These are phyloP conservation scores for Drosophila siamana DNA, from an alignment of 2,888 invertebrate genomes.

Conservation along the genomic window DNA sequence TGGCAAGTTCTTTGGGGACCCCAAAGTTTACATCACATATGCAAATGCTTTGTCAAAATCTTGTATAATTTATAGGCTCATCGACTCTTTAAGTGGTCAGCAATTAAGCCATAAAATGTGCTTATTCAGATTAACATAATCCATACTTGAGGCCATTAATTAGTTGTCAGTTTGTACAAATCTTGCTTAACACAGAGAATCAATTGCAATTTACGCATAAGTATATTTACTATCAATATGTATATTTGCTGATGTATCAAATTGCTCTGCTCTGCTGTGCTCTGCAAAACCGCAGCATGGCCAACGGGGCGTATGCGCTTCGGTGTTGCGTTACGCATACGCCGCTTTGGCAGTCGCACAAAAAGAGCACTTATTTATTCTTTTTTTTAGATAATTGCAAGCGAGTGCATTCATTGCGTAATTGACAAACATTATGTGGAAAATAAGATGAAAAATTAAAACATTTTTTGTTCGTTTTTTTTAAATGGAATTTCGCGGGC, in stretches of 20 bases:
- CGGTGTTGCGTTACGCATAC: slow-evolving; percentile 47
- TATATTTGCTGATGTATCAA: slow-evolving; percentile 15
- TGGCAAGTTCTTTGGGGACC: slow-evolving; percentile 36
- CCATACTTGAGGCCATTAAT: slow-evolving; percentile 38
- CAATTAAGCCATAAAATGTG: slow-evolving; percentile 19
- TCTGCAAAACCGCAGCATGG: slow-evolving; percentile 11
- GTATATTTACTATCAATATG: not conserved
- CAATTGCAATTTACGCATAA: slow-evolving; percentile 14
- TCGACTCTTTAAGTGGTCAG: slow-evolving; percentile 13
- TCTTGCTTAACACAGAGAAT: slow-evolving; percentile 39
- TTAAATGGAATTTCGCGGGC: slow-evolving; percentile 5
- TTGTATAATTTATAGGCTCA: slow-evolving; percentile 28
- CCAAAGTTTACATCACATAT: slow-evolving; percentile 43
- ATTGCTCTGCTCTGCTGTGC: slow-evolving; percentile 12
- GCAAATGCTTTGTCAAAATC: slow-evolving; percentile 33
- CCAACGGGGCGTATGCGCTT: slow-evolving; percentile 52
- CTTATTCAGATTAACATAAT: slow-evolving; percentile 13
- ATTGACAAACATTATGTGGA: slow-evolving; percentile 23
- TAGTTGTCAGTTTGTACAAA: slow-evolving; percentile 16
- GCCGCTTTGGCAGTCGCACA: slow-evolving; percentile 26
- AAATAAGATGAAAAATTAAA: slow-evolving; percentile 37
- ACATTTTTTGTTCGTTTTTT: slow-evolving; percentile 36
- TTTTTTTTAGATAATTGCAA: slow-evolving; percentile 26
- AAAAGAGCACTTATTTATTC: not conserved
- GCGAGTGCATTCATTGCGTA: slow-evolving; percentile 39